Conservation (phyloP, 2,113 vertebrate species). For the Deroptyus accipitrinus region DNA sequence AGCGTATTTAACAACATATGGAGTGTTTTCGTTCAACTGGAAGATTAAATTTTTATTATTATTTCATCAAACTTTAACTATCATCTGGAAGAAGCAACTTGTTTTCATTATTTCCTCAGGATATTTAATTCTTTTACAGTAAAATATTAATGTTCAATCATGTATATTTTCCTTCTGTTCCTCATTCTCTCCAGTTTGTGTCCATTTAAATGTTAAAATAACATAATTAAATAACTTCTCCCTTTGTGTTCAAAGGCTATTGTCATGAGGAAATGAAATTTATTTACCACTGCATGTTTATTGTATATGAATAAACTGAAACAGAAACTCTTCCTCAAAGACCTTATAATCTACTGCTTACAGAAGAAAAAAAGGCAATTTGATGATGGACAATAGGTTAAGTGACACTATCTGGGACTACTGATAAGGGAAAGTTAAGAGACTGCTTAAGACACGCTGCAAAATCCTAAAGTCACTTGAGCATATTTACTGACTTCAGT, state of each 20-base stretch:
- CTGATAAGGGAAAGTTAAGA: background rate
- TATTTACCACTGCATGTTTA: background rate
- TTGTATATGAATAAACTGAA: background rate
- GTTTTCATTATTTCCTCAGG: conserved; percentile 62
- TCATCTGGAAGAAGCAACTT: conserved; percentile 56
- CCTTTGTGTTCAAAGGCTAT: background rate
- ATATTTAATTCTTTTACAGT: conserved; percentile 60
- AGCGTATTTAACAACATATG: conserved; percentile 36
- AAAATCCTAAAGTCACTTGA: background rate
- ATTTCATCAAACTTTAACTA: conserved; percentile 70
- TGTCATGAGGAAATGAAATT: background rate
- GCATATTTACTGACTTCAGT: background rate
- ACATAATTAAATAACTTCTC: conserved; percentile 10
- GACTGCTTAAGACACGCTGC: background rate
- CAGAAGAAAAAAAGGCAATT: background rate
- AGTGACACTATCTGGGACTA: background rate
- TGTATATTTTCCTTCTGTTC: conserved; percentile 43
- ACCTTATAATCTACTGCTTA: background rate
- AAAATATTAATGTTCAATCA: conserved; percentile 65
- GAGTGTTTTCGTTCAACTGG: conserved; percentile 34
- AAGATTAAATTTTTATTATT: conserved; percentile 68
- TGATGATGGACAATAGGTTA: background rate
- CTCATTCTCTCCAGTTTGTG: background rate
- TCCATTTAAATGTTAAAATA: conserved; percentile 40
- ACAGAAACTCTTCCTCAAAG: background rate